Conservation (phyloP, 2,888 invertebrate genomes). For the Alloscopus bannaensis region DNA sequence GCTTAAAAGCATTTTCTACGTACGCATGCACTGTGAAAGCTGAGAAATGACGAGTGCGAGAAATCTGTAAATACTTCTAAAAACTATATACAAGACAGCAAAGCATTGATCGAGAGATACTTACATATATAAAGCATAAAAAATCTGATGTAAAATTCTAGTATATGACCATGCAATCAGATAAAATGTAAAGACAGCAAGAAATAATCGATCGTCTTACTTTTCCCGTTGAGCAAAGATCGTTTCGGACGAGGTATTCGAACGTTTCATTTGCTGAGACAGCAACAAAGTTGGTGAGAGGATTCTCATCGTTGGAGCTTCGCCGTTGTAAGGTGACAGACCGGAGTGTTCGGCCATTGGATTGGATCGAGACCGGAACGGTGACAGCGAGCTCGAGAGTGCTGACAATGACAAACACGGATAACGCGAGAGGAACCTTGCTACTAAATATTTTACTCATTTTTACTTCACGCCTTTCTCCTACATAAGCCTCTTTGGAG, state of each 20-base stretch:
- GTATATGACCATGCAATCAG: too few species aligned
- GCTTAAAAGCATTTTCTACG: not conserved
- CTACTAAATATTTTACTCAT: conserved; percentile 35
- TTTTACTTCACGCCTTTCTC: not conserved
- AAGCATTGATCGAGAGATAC: not conserved
- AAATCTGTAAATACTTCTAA: not conserved
- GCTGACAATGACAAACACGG: conserved; percentile 22
- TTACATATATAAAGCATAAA: too few species aligned
- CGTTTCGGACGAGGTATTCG: conserved; percentile 3
- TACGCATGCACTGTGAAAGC: not conserved
- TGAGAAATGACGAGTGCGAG: not conserved
- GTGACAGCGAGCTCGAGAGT: conserved; percentile 23
- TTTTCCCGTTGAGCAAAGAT: conserved; percentile 39
- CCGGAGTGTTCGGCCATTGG: conserved; percentile 30
- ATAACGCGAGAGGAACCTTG: not conserved
- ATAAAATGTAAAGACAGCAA: too few species aligned
- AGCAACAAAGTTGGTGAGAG: conserved; percentile 55
- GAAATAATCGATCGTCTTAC: too few species aligned
- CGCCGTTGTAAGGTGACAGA: conserved; percentile 30
- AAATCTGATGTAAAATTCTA: too few species aligned
- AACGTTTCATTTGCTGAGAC: conserved; percentile 24
- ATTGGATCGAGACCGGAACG: conserved; percentile 30
- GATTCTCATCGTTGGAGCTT: conserved; percentile 35
- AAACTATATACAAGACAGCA: not conserved
- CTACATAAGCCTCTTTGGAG: not conserved